Evolutionary conservation across 2,113 vertebrate species (phyloP).

Genomic region (Antennarius striatus): DNA sequence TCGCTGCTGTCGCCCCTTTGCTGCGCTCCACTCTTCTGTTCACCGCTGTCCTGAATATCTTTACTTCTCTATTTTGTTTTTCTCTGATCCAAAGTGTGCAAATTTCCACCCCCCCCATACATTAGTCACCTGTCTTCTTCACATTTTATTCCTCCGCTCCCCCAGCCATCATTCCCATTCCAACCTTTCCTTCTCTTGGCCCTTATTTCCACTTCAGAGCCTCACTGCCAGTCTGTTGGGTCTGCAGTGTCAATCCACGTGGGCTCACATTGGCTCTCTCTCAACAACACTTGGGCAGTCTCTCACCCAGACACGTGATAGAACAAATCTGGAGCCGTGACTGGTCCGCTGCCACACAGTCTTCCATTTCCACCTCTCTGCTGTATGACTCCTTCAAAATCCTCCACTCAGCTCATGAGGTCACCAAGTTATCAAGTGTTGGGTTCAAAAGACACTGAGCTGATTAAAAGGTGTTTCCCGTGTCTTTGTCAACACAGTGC

Average conservation of each 20-base stretch:
- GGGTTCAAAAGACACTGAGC: conserved; percentile 50
- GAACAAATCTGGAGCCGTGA: conserved; percentile 14
- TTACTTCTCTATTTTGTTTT: conserved; percentile 29
- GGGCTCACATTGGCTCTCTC: conserved; percentile 46
- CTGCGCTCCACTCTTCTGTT: conserved; percentile 33
- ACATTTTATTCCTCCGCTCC: no score
- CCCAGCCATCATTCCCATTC: no score
- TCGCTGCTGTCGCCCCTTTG: conserved; percentile 69
- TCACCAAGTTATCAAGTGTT: conserved; percentile 57
- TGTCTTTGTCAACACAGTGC: no score
- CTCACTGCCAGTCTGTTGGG: no score
- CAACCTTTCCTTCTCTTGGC: no score
- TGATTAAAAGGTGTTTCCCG: conserved; percentile 48
- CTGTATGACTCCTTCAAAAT: conserved; percentile 43
- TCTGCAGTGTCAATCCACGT: conserved; percentile 18
- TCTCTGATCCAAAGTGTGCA: conserved; percentile 13
- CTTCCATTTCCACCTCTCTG: conserved; percentile 24
- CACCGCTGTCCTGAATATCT: conserved; percentile 14
- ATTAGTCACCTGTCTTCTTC: no score
- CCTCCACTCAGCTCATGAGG: conserved; percentile 76
- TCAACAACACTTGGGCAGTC: conserved; percentile 63
- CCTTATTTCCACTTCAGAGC: no score
- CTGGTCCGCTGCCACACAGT: conserved; percentile 4
- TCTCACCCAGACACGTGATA: conserved; percentile 71
- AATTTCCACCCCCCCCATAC: no score